Base-by-base conservation (phyloP, 2,113 vertebrate species). In the Climacteris rufus region DNA sequence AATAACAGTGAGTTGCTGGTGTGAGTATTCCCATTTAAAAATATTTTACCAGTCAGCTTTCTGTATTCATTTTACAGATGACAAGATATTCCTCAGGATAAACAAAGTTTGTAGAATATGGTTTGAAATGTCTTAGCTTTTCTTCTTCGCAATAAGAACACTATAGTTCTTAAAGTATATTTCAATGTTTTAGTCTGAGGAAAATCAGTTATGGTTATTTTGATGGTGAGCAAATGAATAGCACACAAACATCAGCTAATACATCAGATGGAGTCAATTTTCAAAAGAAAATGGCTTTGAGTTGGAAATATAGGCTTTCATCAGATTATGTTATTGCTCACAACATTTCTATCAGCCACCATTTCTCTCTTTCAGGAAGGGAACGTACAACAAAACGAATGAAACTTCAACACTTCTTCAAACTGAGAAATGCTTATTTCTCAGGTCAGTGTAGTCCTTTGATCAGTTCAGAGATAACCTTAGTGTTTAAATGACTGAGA, bases 341-440 rank as follows among this genome's bases (percentile, higher is more conserved):
- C 50, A 89, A 23, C 23, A 20, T 77, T 91, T 75, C 59, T 77
- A 33, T 61, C 77, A 50, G 27, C 56, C 17, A 56, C 56, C 35
- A 23, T 57, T 83, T 70, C 49, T 68, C 47, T 88, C 28, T 89
- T 59, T 14, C 39, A 60, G 35, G 16, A 81, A 63, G 54, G 52
- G 14, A 93, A 39, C 56, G 35, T 35, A 70, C 39, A 90, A 75
- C 52, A 89, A 84, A 91, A 68, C 24, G 68, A 89, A 91, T 89
- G 81, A 91, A 93, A 91, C 42, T 83, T 86, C 75, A 83, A 72
- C 89, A 91, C 77, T 83, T 74, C 52, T 77, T 94, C 72, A 83
- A 80, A 87, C 79, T 86, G 86, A 92, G 53, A 94, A 90, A 92
- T 86, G 35, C 40, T 87, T 94, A 82, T 95, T 94, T 93, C 74